Evolutionary conservation across 37 sponge, comb jelly and placozoan species (phyloP), one percentile per base, ranked within the genome.

Genomic region (Chondrilla cf. caribensis): DNA sequence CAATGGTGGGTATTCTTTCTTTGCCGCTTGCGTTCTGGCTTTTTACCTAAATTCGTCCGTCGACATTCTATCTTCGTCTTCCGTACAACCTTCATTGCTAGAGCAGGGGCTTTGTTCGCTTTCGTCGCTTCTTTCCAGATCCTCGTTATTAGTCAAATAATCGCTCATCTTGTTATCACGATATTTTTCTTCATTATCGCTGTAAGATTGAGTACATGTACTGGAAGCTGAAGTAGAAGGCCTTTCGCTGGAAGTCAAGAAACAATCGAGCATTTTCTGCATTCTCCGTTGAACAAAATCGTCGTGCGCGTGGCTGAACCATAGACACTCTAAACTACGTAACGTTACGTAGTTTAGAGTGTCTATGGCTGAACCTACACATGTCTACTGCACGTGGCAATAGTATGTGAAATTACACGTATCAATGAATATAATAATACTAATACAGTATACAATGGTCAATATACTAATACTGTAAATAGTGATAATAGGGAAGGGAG

Each of bases 251-350:
- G 64, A 62, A 6, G 25, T 62, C 64, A 62, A 62, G 64, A 62
- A 62, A 62, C 64, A 62, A 62, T 62, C 64, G 64, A 62, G 64
- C 64, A n/a, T 19, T 62, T 28, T 62, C 64, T 62, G 64, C 64
- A 62, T 62, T 62, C 64, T 28, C 29, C 64, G 29, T 62, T 29
- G 64, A 62, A 11, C 51, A 47, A 47, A 47, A 47, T 11, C 51
- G 51, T 47, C 51, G 51, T 11, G 11, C 51, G 11, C 51, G 11
- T 47, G 51, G 51, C 51, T 47, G n/a, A n/a, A n/a, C n/a, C n/a
- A n/a, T n/a, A n/a, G n/a, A n/a, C n/a, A n/a, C n/a, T n/a, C n/a
- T n/a, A n/a, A n/a, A n/a, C n/a, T n/a, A n/a, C n/a, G n/a, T n/a
- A n/a, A n/a, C n/a, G n/a, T n/a, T n/a, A n/a, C n/a, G n/a, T n/a